phyloP scores from a whole-genome alignment of 2,888 invertebrate species.

The Morpho helenor region DNA sequence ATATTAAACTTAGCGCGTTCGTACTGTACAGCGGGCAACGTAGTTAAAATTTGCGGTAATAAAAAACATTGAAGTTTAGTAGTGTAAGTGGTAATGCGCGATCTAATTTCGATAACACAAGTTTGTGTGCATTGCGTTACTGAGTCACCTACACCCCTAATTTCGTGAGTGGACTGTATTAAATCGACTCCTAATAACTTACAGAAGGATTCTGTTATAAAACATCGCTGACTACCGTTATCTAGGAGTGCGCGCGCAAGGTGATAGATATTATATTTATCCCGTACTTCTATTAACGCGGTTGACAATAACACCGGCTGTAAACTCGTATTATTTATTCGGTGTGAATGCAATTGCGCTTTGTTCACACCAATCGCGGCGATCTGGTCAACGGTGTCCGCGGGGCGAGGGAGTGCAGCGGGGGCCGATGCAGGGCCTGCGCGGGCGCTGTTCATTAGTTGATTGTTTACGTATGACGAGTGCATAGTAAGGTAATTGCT shows the following conservation, averaged over 20 bases:
- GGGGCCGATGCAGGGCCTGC: not conserved
- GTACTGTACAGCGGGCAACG: conserved; percentile 1
- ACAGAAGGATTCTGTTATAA: conserved; percentile 1
- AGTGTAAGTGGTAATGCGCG: not conserved
- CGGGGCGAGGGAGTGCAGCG: not conserved
- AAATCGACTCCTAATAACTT: not conserved
- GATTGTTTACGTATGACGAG: not conserved
- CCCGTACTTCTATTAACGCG: not conserved
- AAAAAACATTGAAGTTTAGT: conserved; percentile 1
- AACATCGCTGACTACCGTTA: conserved; percentile 10
- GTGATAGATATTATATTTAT: not conserved
- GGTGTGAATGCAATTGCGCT: not conserved
- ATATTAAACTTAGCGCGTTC: conserved; percentile 1
- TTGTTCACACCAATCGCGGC: no score
- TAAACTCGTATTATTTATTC: not conserved
- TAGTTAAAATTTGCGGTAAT: not conserved
- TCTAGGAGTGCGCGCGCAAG: conserved; percentile 1
- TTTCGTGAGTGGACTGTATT: conserved; percentile 11
- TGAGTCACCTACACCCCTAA: conserved; percentile 7
- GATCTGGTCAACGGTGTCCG: not conserved
- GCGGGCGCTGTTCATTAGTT: not conserved
- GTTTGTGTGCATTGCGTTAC: not conserved
- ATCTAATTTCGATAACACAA: not conserved
- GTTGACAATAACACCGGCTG: conserved; percentile 1
- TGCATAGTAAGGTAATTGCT: not conserved